Evolutionary conservation across 1,140 invertebrate genomes (phyloP).

Genomic region (Drosophila tsacasi): DNA sequence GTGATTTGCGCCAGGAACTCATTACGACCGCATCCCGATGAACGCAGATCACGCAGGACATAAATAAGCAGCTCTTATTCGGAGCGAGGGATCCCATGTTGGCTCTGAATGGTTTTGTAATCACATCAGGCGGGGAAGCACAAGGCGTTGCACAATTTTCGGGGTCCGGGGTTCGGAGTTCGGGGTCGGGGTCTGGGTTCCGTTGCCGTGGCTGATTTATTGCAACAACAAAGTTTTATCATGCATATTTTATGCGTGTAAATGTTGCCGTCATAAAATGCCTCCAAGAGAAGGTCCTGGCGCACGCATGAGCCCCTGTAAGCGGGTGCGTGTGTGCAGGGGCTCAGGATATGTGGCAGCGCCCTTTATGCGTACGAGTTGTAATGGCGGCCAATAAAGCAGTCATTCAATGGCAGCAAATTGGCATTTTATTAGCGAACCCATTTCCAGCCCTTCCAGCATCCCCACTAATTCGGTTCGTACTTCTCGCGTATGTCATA

Average conservation of each 20-base stretch:
- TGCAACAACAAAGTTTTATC: constrained; percentile 83
- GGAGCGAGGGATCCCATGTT: constrained; percentile 30
- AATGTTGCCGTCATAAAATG: constrained; percentile 84
- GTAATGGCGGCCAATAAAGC: constrained; percentile 81
- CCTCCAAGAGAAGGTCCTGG: constrained; percentile 44
- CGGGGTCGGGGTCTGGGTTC: constrained; percentile 12
- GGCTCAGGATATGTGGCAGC: constrained; percentile 30
- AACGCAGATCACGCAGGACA: constrained; percentile 62
- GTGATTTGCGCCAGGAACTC: constrained; percentile 28
- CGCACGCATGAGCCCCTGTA: constrained; percentile 19
- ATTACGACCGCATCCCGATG: constrained; percentile 37
- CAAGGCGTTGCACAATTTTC: constrained; percentile 64
- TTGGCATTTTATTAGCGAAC: constrained; percentile 80
- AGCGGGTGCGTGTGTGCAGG: constrained; percentile 21
- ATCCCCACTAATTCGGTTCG: constrained; percentile 60
- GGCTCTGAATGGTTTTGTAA: constrained; percentile 74
- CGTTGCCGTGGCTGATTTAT: constrained; percentile 69
- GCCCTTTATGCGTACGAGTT: constrained; percentile 77
- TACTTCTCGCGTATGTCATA: constrained; percentile 73
- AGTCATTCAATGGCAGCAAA: constrained; percentile 79
- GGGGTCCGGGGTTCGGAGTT: constrained; percentile 21
- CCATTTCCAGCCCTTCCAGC: constrained; percentile 22
- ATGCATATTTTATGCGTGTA: constrained; percentile 85
- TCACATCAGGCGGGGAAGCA: constrained; percentile 53
- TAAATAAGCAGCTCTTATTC: constrained; percentile 49